phyloP scores from a whole-genome alignment of 2,113 vertebrate genomes.

The Suricata suricatta region DNA sequence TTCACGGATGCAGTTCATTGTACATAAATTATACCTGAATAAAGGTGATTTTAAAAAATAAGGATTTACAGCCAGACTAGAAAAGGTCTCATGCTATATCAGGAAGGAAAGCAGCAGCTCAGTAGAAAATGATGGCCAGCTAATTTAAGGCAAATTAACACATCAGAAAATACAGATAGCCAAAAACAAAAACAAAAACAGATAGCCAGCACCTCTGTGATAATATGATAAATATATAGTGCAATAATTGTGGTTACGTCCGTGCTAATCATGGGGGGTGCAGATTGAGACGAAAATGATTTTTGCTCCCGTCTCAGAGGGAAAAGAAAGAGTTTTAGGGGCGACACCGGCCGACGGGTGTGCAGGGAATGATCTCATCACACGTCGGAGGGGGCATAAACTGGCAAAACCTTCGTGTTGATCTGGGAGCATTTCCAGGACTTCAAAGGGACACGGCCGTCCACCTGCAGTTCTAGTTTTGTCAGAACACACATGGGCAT shows the following conservation, averaged over 20 bases:
- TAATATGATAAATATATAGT: neutral
- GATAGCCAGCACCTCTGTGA: no score
- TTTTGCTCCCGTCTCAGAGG: neutral
- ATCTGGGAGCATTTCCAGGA: neutral
- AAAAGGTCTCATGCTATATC: neutral
- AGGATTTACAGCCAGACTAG: neutral
- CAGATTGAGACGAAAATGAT: neutral
- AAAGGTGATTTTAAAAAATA: neutral
- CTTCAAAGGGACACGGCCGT: accelerated
- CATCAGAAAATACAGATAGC: neutral
- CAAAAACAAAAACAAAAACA: no score
- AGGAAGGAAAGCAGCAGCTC: neutral
- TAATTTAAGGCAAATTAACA: neutral
- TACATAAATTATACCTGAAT: neutral
- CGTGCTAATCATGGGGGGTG: neutral
- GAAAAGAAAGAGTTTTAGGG: neutral
- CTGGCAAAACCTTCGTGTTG: neutral
- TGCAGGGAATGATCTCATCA: no score
- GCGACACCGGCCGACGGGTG: neutral
- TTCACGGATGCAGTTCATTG: neutral
- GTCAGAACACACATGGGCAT: accelerated
- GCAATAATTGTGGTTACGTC: neutral
- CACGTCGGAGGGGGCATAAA: no score
- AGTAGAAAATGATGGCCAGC: neutral
- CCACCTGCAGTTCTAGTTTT: no score